phyloP scores from a whole-genome alignment of 2,797 vertebrate genomes.

The Tinamus major region DNA sequence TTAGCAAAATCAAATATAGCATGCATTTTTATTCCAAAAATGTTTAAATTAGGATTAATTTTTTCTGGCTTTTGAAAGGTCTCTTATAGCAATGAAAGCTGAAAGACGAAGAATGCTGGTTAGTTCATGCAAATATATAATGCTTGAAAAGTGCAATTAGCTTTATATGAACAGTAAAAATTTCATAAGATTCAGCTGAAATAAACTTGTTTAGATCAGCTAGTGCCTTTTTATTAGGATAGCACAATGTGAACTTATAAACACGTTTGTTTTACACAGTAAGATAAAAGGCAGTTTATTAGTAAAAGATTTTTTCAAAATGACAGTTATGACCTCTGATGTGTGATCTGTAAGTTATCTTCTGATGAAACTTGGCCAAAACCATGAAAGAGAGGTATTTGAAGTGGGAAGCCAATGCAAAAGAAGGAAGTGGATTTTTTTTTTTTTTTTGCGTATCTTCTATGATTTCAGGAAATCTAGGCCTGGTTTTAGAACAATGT shows the following conservation, averaged over 20 bases:
- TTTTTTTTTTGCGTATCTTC: not conserved
- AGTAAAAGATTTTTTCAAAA: not conserved
- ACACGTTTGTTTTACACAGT: constrained; percentile 25
- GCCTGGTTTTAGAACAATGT: not conserved
- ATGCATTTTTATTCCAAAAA: not conserved
- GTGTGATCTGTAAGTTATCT: constrained; percentile 41
- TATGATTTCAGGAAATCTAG: constrained; percentile 16
- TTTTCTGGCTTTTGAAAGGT: not conserved
- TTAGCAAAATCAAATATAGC: not conserved
- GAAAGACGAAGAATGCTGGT: not conserved
- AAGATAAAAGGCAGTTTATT: constrained; percentile 52
- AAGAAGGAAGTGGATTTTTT: not conserved
- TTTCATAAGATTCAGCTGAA: constrained; percentile 1
- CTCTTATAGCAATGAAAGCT: not conserved
- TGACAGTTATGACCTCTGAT: not conserved
- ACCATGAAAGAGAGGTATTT: not conserved
- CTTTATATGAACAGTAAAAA: constrained; percentile 47
- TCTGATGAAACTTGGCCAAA: constrained; percentile 19
- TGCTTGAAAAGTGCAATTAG: not conserved
- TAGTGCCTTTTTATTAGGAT: constrained; percentile 36
- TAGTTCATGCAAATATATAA: not conserved
- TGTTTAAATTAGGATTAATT: not conserved
- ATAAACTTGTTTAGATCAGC: constrained; percentile 33
- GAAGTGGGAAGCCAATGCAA: not conserved
- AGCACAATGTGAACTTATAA: constrained; percentile 36